A percentile compares a stretch with the other conserved stretches of the same genome.
These are phyloP conservation scores for Poeciliopsis turrubarensis DNA, from an alignment of 2,113 vertebrate genomes.

Conservation along the genomic window DNA sequence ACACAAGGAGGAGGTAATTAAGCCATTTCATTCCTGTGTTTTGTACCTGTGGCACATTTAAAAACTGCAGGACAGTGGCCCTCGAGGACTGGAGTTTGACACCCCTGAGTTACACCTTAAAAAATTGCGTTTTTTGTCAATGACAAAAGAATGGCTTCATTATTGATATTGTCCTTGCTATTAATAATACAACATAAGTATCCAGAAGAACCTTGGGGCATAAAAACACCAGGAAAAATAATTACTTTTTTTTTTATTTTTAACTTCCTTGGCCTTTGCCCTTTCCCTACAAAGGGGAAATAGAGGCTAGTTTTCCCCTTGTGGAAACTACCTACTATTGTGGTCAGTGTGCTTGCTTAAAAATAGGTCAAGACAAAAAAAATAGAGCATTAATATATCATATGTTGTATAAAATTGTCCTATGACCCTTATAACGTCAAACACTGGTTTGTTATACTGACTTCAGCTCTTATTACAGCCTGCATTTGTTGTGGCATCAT, in stretches of 20 bases:
- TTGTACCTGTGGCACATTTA: no score
- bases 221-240: conserved; percentile 26
- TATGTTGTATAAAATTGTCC: conserved; percentile 23
- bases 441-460: background rate
- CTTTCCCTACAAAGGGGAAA: background rate
- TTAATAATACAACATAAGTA: conserved; percentile 17
- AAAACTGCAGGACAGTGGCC: no score
- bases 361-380: conserved; percentile 14
- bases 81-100: no score
- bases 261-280: conserved; percentile 38
- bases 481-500: background rate
- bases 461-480: background rate
- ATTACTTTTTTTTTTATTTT: background rate
- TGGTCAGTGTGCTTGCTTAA: conserved; percentile 30
- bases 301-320: background rate
- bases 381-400: conserved; percentile 7
- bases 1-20: no score
- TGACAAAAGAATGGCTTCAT: conserved; percentile 13
- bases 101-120: conserved; percentile 54
- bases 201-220: conserved; percentile 27
- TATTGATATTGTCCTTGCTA: conserved; percentile 25
- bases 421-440: no score
- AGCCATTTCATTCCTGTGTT: no score
- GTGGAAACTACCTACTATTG: conserved; percentile 8
- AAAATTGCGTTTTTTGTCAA: conserved; percentile 38